Base-by-base conservation (phyloP, 2,888 invertebrate genomes). In the Tholera decimalis region DNA sequence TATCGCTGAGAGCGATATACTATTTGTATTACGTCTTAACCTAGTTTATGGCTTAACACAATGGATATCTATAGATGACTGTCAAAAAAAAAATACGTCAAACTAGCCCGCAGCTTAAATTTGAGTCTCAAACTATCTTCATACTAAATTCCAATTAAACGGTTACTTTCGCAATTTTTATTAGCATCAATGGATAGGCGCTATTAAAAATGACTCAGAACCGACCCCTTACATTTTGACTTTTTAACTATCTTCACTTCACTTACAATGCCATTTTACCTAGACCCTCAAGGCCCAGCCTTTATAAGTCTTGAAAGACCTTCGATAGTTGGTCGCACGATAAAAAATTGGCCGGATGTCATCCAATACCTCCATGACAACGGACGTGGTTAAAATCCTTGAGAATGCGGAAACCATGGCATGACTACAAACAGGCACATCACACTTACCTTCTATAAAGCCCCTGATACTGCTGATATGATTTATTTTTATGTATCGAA, bases 351-450 rank as follows among this genome's bases (percentile, higher is more conserved):
- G 13, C 54, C 60, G 73, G 73, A 57, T 57, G 60, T 43, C 50
- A 72, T 18, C 30, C 37, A 60, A 77, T 39, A 64, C 46, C 22
- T 47, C n/a, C 46, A 39, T 53, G 41, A 24, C 68, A 8, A 28
- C 49, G 54, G 73, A 74, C 49, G 59, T 60, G 56, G 73, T 55
- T 51, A 55, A 59, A 60, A 74, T 77, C 78, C 73, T 72, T 77
- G 78, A 72, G 65, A 77, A 77, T 46, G 28, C 73, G 73, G 78
- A 73, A 74, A 72, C 56, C 33, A 57, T 64, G 39, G 44, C 18
- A 28, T 49, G 41, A 41, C 13, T 22, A 65, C 39, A 50, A 50
- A 77, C 49, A 56, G 13, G 18, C 57, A 71, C 35, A 77, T 62
- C 35, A 63, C 35, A 63, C 53, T 76, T 73, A 77, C 73, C 77